Evolutionary conservation across 2,113 vertebrate genomes (phyloP).

Genomic region (Cyanoderma ruficeps): DNA sequence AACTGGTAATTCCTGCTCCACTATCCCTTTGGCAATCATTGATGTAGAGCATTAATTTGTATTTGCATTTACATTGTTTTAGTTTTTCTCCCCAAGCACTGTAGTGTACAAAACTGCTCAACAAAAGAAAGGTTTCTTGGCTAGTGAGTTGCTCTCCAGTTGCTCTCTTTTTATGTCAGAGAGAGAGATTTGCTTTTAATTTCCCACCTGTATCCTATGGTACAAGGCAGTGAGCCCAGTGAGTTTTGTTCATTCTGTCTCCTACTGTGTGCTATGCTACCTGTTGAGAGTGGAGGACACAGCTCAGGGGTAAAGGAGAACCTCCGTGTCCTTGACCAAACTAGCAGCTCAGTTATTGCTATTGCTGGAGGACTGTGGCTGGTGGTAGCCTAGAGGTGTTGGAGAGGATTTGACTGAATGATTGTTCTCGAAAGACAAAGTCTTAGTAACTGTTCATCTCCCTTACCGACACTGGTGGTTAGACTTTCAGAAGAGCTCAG

Average conservation of each 20-base stretch:
- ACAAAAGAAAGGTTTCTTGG: not conserved
- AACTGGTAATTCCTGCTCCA: not conserved
- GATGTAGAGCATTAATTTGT: not conserved
- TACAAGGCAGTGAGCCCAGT: not conserved
- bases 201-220: not conserved
- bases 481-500: not conserved
- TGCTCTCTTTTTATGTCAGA: not conserved
- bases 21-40: not conserved
- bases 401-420: not conserved
- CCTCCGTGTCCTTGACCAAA: not conserved
- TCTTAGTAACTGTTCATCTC: not conserved
- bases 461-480: not conserved
- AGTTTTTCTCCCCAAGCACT: not conserved
- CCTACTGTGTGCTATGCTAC: not conserved
- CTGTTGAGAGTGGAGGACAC: not conserved
- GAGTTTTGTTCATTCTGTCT: not conserved
- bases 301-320: not conserved
- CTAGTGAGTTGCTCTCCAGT: not conserved
- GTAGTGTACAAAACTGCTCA: not conserved
- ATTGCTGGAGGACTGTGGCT: not conserved
- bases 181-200: not conserved
- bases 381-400: not conserved
- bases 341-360: not conserved
- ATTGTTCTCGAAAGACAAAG: not conserved
- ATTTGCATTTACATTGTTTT: not conserved